Evolutionary conservation across 2,113 vertebrate genomes (phyloP).

Genomic region (Fregetta grallaria): DNA sequence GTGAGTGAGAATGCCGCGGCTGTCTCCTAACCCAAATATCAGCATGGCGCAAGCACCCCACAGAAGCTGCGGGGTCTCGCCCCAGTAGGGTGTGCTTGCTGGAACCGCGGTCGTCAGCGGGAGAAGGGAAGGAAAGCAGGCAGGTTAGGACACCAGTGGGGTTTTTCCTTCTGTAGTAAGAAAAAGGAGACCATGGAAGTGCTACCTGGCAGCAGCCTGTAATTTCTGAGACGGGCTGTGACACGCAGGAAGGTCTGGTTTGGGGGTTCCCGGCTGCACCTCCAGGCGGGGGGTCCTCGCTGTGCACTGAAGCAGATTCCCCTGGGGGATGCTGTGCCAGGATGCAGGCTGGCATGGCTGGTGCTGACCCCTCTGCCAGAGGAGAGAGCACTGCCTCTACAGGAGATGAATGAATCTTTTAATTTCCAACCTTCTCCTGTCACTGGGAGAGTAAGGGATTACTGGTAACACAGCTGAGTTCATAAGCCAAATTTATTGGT

Average conservation of each 20-base stretch:
- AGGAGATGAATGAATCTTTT: not conserved
- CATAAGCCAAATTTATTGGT: not conserved
- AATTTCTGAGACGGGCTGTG: not conserved
- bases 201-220: not conserved
- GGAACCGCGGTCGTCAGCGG: accelerated
- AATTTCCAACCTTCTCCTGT: not conserved
- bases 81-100: not conserved
- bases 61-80: not conserved
- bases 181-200: not conserved
- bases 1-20: not conserved
- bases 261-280: not conserved
- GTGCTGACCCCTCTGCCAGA: not conserved
- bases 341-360: not conserved
- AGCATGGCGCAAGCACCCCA: not conserved
- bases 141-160: not conserved
- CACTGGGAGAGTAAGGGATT: not conserved
- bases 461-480: not conserved
- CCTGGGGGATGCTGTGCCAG: not conserved
- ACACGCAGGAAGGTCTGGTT: not conserved
- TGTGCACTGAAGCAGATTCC: not conserved
- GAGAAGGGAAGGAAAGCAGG: not conserved
- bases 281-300: accelerated
- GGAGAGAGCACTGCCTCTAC: not conserved
- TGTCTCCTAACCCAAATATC: not conserved
- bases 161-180: not conserved